phyloP scores from a whole-genome alignment of 2,797 vertebrate genomes.

The Acipenser transmontanus region DNA sequence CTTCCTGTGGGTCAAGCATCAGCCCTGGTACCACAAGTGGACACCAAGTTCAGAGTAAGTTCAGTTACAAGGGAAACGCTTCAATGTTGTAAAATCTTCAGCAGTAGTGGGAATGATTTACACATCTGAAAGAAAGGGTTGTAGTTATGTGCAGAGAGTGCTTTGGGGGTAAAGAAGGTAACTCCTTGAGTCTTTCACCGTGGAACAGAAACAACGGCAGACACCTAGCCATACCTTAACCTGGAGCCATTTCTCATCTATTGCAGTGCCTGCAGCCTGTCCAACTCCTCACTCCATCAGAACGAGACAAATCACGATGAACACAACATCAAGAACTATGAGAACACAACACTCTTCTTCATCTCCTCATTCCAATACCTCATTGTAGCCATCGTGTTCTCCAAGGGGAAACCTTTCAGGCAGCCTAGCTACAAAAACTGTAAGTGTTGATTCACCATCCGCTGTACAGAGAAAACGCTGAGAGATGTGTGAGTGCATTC shows the following conservation, averaged over 20 bases:
- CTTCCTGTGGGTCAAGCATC: constrained; percentile 78
- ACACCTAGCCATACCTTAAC: neutral
- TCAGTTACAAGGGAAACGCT: neutral
- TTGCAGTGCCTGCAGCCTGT: constrained; percentile 67
- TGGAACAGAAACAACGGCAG: too few species aligned
- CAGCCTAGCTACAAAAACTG: constrained; percentile 95
- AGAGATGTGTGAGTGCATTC: too few species aligned
- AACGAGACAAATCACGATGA: constrained; percentile 66
- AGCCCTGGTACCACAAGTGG: constrained; percentile 80
- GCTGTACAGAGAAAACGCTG: too few species aligned
- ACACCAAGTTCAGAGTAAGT: constrained; percentile 71
- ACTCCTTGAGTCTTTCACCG: too few species aligned
- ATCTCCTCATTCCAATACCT: constrained; percentile 96
- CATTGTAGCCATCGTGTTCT: constrained; percentile 89
- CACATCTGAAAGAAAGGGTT: too few species aligned
- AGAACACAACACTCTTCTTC: constrained; percentile 95
- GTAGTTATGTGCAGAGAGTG: neutral
- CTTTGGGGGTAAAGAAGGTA: neutral
- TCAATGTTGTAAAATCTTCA: neutral
- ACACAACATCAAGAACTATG: constrained; percentile 81
- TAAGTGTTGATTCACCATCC: constrained; percentile 45
- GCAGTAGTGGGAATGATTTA: neutral
- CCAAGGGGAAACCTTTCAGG: constrained; percentile 95
- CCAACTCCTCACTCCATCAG: constrained; percentile 40
- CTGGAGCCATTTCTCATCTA: neutral